These are phyloP conservation scores for Hirtodrosophila confusa DNA, from an alignment of 2,888 invertebrate genomes.

Conservation along the genomic window DNA sequence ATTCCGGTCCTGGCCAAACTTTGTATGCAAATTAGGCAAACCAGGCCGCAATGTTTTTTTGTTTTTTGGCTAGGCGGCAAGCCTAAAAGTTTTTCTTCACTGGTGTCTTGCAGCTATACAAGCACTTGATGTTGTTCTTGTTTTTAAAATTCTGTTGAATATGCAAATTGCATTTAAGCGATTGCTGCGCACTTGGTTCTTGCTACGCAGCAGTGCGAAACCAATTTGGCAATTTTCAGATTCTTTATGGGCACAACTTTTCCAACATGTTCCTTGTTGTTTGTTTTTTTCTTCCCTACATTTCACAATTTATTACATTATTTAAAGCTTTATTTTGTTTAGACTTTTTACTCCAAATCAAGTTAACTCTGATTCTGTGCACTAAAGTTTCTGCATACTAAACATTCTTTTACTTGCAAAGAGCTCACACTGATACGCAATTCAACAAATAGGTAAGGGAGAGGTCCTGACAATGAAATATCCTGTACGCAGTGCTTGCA, in stretches of 20 bases:
- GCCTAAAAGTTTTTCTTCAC: slow-evolving; percentile 40
- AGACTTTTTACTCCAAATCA: slow-evolving; percentile 14
- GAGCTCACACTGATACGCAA: neutral
- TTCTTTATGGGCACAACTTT: slow-evolving; percentile 29
- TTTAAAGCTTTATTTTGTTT: slow-evolving; percentile 41
- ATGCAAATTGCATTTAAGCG: slow-evolving; percentile 64
- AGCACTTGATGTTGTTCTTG: slow-evolving; percentile 12
- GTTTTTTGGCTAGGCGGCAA: slow-evolving; percentile 20
- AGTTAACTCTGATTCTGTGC: neutral
- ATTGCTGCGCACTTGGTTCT: slow-evolving; percentile 15
- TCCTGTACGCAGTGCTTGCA: too few relatives aligned
- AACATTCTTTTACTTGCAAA: slow-evolving; percentile 1
- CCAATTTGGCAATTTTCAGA: slow-evolving; percentile 43
- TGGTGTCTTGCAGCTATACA: slow-evolving; percentile 9
- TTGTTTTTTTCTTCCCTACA: slow-evolving; percentile 17
- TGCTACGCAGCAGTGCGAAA: slow-evolving; percentile 10
- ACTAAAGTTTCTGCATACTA: slow-evolving; percentile 31
- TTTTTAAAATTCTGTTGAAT: slow-evolving; percentile 48
- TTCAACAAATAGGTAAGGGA: neutral
- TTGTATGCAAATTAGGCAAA: slow-evolving; percentile 62
- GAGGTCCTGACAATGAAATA: too few relatives aligned
- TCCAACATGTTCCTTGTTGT: neutral
- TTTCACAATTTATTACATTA: slow-evolving; percentile 44
- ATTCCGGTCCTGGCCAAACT: slow-evolving; percentile 21
- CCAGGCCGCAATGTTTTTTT: slow-evolving; percentile 22